These are phyloP conservation scores for Erpobdella octoculata DNA, from an alignment of 2,888 invertebrate species.

Conservation along the genomic window DNA sequence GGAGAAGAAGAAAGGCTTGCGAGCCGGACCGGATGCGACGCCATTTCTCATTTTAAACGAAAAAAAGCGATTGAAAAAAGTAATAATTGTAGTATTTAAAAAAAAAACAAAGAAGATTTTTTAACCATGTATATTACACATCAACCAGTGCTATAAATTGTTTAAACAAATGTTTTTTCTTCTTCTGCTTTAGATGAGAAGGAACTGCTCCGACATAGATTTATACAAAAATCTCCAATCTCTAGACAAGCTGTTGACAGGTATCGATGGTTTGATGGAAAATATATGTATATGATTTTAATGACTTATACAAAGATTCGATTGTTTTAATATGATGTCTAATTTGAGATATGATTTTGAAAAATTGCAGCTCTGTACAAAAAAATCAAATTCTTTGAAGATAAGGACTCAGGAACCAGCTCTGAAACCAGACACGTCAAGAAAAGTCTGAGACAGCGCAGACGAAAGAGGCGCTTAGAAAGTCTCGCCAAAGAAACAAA, in stretches of 20 bases:
- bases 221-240: neutral
- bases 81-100: no score
- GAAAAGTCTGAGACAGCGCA: neutral
- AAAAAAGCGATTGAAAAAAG: neutral
- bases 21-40: neutral
- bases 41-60: neutral
- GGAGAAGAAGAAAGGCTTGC: neutral
- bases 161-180: no score
- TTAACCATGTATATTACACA: no score
- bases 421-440: neutral
- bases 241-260: neutral
- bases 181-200: neutral
- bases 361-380: neutral
- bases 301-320: no score
- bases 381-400: neutral
- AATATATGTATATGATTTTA: no score
- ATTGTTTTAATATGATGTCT: neutral
- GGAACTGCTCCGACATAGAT: neutral
- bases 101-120: no score
- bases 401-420: neutral
- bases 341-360: no score
- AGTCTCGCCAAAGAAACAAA: no score
- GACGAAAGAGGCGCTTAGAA: no score
- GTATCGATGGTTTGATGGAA: no score
- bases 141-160: no score